Conservation (phyloP, 2,888 invertebrate species). For the Acrobasis suavella region DNA sequence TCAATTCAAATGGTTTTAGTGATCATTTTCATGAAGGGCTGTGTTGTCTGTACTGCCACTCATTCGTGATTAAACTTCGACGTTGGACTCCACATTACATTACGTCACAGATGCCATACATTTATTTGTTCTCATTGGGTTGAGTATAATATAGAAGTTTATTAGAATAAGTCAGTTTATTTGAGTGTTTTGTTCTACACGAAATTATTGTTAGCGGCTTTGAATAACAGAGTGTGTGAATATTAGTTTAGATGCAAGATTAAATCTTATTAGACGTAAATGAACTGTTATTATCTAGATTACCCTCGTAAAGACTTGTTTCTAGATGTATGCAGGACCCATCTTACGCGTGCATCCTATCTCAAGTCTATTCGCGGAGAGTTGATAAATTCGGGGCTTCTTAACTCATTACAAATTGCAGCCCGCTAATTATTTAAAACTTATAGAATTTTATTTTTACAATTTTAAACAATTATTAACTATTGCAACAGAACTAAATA, state of each 20-base stretch:
- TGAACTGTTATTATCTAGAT: not conserved
- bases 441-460: too few species aligned
- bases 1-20: slow-evolving; percentile 15
- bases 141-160: slow-evolving; percentile 34
- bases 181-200: slow-evolving; percentile 34
- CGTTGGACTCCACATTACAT: slow-evolving; percentile 17
- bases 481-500: too few species aligned
- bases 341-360: too few species aligned
- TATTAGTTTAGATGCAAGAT: slow-evolving; percentile 13
- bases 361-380: too few species aligned
- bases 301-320: not conserved
- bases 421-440: too few species aligned
- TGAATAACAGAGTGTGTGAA: slow-evolving; percentile 22
- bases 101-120: slow-evolving; percentile 24
- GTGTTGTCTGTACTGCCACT: slow-evolving; percentile 23
- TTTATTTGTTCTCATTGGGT: slow-evolving; percentile 27
- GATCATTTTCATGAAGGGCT: slow-evolving; percentile 14
- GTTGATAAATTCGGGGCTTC: too few species aligned
- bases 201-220: slow-evolving; percentile 20
- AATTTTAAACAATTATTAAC: too few species aligned
- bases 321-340: too few species aligned
- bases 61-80: slow-evolving; percentile 28
- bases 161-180: slow-evolving; percentile 19
- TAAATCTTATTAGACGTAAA: slow-evolving; percentile 4
- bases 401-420: too few species aligned